Percentiles rank a stretch among this genome's conserved stretches.
Evolutionary conservation across 1,140 invertebrate genomes (phyloP).

Genomic region (Hermatobates lingyangjiaoensis): DNA sequence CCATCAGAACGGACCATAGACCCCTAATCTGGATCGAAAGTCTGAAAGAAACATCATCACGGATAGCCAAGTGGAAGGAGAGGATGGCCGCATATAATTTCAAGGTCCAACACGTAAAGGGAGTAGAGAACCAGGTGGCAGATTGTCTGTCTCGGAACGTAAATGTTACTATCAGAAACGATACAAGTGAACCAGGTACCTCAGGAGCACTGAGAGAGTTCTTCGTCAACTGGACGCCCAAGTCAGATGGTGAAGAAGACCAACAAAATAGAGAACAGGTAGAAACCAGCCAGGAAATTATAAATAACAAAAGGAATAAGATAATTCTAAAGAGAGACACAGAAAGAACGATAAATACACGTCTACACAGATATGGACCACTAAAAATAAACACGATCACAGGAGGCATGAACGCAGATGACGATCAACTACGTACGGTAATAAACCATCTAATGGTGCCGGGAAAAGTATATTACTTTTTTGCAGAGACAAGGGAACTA

Average conservation of each 20-base stretch:
- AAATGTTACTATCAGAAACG: not conserved
- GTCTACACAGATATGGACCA: not conserved
- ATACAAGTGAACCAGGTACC: not conserved
- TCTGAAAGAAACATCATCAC: not conserved
- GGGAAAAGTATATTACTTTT: not conserved
- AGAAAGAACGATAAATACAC: not conserved
- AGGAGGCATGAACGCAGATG: not conserved
- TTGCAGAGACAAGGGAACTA: not conserved
- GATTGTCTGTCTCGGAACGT: slow-evolving; percentile 7
- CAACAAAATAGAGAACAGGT: not conserved
- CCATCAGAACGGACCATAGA: slow-evolving; percentile 29
- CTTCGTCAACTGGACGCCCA: not conserved
- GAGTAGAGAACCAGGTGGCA: slow-evolving; percentile 12
- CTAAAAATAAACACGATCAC: not conserved
- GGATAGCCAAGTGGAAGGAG: not conserved
- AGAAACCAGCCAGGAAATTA: slow-evolving; percentile 1
- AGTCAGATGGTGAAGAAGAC: not conserved
- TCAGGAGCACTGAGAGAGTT: not conserved
- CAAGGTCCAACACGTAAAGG: slow-evolving; percentile 19
- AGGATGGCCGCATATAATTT: slow-evolving; percentile 5
- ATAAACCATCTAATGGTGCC: not conserved
- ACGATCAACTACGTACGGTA: not conserved
- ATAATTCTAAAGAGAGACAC: not conserved
- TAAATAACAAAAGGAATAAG: not conserved
- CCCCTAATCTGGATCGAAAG: slow-evolving; percentile 23